These are phyloP conservation scores for Schrankia costaestrigalis DNA, from an alignment of 2,888 invertebrate species.

Conservation along the genomic window DNA sequence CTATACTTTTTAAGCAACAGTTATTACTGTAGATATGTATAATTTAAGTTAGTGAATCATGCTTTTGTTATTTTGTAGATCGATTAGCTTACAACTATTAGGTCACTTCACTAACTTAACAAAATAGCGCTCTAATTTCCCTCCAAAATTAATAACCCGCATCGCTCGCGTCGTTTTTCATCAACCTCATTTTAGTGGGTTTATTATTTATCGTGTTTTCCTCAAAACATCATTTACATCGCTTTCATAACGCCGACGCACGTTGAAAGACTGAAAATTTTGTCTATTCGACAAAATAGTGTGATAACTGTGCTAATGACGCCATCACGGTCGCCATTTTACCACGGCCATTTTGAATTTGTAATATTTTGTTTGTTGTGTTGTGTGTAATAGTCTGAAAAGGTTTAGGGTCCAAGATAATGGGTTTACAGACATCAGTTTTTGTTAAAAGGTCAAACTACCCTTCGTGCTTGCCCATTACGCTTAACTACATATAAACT, in stretches of 20 bases:
- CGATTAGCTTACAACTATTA: no score
- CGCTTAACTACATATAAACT: slow-evolving; percentile 9
- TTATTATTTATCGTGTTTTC: slow-evolving; percentile 71
- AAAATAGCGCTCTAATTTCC: slow-evolving; percentile 65
- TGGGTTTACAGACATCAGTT: slow-evolving; percentile 39
- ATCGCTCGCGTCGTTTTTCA: slow-evolving; percentile 66
- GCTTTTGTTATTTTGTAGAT: no score
- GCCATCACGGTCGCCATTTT: slow-evolving; percentile 62
- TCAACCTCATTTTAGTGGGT: slow-evolving; percentile 62
- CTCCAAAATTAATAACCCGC: slow-evolving; percentile 64
- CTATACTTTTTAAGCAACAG: no score
- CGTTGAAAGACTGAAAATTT: slow-evolving; percentile 76
- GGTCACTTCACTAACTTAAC: slow-evolving; percentile 42
- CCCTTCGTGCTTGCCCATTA: slow-evolving; percentile 1
- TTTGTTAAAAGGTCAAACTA: slow-evolving; percentile 36
- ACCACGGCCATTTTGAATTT: slow-evolving; percentile 58
- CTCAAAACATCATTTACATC: slow-evolving; percentile 67
- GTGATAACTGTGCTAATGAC: slow-evolving; percentile 77
- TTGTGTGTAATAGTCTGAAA: slow-evolving; percentile 44
- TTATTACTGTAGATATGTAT: no score
- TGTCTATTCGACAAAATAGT: slow-evolving; percentile 78
- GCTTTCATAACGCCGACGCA: slow-evolving; percentile 70
- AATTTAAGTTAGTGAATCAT: no score
- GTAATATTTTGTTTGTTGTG: slow-evolving; percentile 66
- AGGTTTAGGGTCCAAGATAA: slow-evolving; percentile 46